Base-by-base conservation (phyloP, 1,140 invertebrate genomes). In the Drosophila persimilis region DNA sequence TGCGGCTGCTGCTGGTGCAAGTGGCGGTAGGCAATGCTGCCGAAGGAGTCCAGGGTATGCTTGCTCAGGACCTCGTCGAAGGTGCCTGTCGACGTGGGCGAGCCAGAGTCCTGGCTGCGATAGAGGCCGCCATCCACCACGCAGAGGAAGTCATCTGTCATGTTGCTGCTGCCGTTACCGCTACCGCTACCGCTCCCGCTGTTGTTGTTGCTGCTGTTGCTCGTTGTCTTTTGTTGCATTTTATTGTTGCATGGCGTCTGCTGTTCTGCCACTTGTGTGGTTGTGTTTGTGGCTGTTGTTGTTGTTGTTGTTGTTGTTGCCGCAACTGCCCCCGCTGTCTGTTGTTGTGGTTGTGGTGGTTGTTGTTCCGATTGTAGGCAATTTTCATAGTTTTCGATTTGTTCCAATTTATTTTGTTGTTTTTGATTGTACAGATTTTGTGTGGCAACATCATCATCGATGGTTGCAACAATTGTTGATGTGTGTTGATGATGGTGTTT, bases 361-460 rank as follows among this genome's bases (percentile, higher is more conserved):
- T 77, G 75, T 70, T 77, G 69, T 71, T 83, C 79, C 75, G 78
- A 81, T 77, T 83, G 51, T 24, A 84, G 56, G 58, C 81, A 77
- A 53, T 90, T 90, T 90, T 90, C 89, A 72, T 80, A 90, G 62
- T 90, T 90, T 90, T 90, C 89, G 50, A 90, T 89, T 90, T 90
- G 79, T 72, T 90, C 89, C 89, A 90, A 79, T 90, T 90, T 90
- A 20, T 65, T 60, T 90, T 90, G 89, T 78, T 90, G 89, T 84
- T 89, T 89, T 78, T 86, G 79, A 84, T 90, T 90, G 57, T 88
- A 90, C 35, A 83, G 20, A 58, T 90, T 90, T 90, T 91, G 89
- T 79, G 79, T 90, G 51, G 89, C 81, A 63, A 90, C 89, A 84
- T 90, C 85, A 13, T 39, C 35, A 39, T 39, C 35, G 35, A 39